A percentile compares a stretch with the other conserved stretches of the same genome.
These are phyloP conservation scores for Seriola aureovittata DNA, from an alignment of 2,113 vertebrate species.

Conservation along the genomic window DNA sequence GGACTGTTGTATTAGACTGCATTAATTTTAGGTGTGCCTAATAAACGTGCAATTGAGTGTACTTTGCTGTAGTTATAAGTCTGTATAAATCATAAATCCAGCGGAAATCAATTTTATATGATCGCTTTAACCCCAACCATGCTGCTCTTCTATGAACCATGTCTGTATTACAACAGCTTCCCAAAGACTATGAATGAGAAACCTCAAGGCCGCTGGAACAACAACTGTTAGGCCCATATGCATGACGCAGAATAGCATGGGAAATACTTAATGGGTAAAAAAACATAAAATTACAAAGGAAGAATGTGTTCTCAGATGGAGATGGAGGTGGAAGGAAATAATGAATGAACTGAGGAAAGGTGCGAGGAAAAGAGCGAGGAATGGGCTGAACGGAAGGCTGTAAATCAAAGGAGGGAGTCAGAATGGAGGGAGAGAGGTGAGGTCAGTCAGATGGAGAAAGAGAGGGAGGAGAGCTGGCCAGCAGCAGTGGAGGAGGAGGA, in stretches of 20 bases:
- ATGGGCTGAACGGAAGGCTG: slow-evolving; percentile 65
- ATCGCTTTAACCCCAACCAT: slow-evolving; percentile 31
- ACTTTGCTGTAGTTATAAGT: background rate
- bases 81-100: slow-evolving; percentile 27
- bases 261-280: slow-evolving; percentile 55
- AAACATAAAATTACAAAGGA: slow-evolving; percentile 38
- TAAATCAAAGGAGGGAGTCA: slow-evolving; percentile 77
- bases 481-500: slow-evolving; percentile 64
- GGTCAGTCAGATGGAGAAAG: slow-evolving; percentile 78
- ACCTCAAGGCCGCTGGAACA: slow-evolving; percentile 43
- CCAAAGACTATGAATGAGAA: slow-evolving; percentile 46
- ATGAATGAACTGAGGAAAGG: slow-evolving; percentile 68
- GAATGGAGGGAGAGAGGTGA: slow-evolving; percentile 74
- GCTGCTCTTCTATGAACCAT: slow-evolving; percentile 9
- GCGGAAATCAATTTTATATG: slow-evolving; percentile 27
- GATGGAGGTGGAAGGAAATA: slow-evolving; percentile 61
- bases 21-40: background rate
- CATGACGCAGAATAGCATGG: slow-evolving; percentile 57
- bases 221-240: slow-evolving; percentile 39
- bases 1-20: background rate
- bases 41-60: background rate
- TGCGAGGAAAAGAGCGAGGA: slow-evolving; percentile 64
- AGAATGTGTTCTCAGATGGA: slow-evolving; percentile 61
- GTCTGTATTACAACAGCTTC: slow-evolving; percentile 5
- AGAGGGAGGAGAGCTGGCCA: slow-evolving; percentile 69